Evolutionary conservation across 2,113 vertebrate genomes (phyloP), one percentile per base, ranked within the genome.

Genomic region (Aepyceros melampus): DNA sequence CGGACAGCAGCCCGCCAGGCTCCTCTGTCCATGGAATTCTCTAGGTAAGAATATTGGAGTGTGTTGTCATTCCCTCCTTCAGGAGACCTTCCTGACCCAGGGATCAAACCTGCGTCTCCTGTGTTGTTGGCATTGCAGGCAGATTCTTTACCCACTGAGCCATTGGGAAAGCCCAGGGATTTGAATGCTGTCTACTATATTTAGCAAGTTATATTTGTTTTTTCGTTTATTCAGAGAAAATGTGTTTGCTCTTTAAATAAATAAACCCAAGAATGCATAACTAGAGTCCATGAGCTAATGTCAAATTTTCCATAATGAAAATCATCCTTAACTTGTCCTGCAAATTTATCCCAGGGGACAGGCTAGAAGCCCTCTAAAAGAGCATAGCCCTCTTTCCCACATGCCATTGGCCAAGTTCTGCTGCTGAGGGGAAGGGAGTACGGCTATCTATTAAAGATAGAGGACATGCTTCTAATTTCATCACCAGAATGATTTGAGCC

Each of bases 211-310:
- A 23, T 87, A 64, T 47, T 64, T 85, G 27, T 87, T 86, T 58
- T n/a, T 89, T 14, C 76, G 15, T 67, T 94, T 91, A 97, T 92
- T 97, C 76, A 93, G 53, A 97, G 78, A 43, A 93, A 86, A 95
- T 49, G 3, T 86, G 17, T 91, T 88, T 91, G 16, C 55, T 97
- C 84, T 92, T 90, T 85, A 91, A 98, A 87, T 95, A 85, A 86
- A 91, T 83, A 74, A 87, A 95, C 93, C 67, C 60, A 95, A 95
- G 83, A 94, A 95, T 55, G 55, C 23, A 19, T 95, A 90, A 76
- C 60, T 90, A 90, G 29, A 91, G 49, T 95, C 89, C 97, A 95
- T 89, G 29, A 93, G 64, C 92, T 78, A 79, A 94, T 84, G 47
- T 82, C 40, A 58, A 89, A 76, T 84, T 96, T 95, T 97, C 87